Base-by-base conservation (phyloP, 1,140 invertebrate genomes). In the Carposina sasakii region DNA sequence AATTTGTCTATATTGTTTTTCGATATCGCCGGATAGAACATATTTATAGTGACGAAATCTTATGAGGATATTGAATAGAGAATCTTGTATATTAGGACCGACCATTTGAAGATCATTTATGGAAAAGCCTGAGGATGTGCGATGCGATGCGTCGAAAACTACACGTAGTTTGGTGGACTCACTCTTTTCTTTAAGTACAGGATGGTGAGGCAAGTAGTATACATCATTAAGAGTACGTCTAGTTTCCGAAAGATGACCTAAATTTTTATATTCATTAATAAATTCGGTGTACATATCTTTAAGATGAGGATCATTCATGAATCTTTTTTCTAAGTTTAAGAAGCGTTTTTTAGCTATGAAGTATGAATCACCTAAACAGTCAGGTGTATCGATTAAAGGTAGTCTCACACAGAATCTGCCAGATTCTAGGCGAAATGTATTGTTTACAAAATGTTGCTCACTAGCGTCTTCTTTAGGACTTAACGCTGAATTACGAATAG, bases 61-160 rank as follows among this genome's bases (percentile, higher is more conserved):
- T n/a, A 33, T 8, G 3, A 33, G n/a, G 3, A 33, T 33, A 13
- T 33, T 33, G 15, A 33, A 33, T 10, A 33, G n/a, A 4, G 31
- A 33, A 15, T 33, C 31, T 33, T 33, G 31, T 33, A 33, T 33
- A 15, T 15, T 10, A 8, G 31, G 31, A 13, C 31, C 31, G n/a
- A 73, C 52, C 46, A 56, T 58, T 17, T 46, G 39, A 50, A 72
- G 63, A 8, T 66, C 24, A 31, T 52, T 31, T 8, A 57, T 33
- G 13, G 8, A 10, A 13, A 10, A 33, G 4, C 31, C 31, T n/a
- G 31, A 33, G 5, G 31, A 33, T 4, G 31, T 33, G 9, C 8
- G 31, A 33, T 3, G 15, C 9, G 31, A 33, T 8, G 31, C 31
- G 15, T 33, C n/a, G 13, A 33, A 33, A 33, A 33, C 31, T 8